Conservation (phyloP, 2,113 vertebrate genomes). For the Actenoides hombroni region DNA sequence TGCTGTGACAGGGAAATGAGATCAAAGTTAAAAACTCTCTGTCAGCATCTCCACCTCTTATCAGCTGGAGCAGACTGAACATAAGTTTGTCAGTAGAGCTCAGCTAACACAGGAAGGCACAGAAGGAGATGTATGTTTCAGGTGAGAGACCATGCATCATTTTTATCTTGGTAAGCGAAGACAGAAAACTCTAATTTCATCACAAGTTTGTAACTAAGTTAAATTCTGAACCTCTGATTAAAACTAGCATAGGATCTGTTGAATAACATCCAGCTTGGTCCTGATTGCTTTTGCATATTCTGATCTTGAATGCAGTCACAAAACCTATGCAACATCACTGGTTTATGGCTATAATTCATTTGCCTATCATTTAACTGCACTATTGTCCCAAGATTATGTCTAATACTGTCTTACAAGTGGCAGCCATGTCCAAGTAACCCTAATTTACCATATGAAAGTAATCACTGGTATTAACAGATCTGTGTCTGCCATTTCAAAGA, state of each 20-base stretch:
- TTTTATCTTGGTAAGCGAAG: neutral
- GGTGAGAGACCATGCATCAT: neutral
- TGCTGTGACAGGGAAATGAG: neutral
- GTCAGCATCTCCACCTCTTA: neutral
- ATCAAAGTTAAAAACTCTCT: neutral
- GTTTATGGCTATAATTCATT: constrained; percentile 30
- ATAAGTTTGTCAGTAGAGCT: rapidly evolving
- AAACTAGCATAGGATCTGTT: neutral
- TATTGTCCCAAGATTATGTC: constrained; percentile 39
- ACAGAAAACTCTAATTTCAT: neutral
- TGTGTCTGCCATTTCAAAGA: neutral
- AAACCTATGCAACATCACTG: constrained; percentile 15
- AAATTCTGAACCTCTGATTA: neutral
- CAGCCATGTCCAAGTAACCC: constrained; percentile 46
- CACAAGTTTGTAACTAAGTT: neutral
- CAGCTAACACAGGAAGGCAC: neutral
- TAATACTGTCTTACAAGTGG: constrained; percentile 40
- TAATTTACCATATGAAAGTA: constrained; percentile 49
- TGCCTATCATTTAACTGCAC: constrained; percentile 26
- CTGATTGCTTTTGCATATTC: constrained; percentile 19
- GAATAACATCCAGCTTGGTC: neutral
- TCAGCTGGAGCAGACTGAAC: neutral
- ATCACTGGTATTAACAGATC: constrained; percentile 46
- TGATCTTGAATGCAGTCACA: neutral
- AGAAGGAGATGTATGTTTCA: neutral